Conservation (phyloP, 2,797 vertebrate genomes). For the Buceros bicornis region DNA sequence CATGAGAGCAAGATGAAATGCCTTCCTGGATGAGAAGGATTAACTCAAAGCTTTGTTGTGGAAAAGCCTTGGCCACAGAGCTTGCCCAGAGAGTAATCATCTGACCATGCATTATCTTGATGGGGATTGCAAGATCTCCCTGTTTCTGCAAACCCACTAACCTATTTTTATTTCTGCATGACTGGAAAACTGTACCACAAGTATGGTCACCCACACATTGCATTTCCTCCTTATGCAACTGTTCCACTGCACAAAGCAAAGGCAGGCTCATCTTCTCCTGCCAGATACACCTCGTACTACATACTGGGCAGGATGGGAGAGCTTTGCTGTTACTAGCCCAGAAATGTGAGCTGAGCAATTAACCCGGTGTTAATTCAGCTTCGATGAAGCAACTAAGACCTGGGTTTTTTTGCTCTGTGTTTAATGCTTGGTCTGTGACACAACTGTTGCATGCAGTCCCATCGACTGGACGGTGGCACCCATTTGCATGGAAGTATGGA, state of each 20-base stretch:
- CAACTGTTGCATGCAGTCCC: too few species aligned
- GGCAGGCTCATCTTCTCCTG: not conserved
- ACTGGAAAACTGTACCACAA: not conserved
- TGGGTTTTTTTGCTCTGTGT: not conserved
- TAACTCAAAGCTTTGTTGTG: not conserved
- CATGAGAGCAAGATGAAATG: not conserved
- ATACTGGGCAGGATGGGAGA: too few species aligned
- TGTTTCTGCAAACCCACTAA: not conserved
- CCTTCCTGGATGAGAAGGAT: not conserved
- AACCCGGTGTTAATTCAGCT: not conserved
- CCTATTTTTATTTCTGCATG: not conserved
- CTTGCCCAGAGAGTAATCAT: not conserved
- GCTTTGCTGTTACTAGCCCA: not conserved
- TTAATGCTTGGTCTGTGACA: not conserved
- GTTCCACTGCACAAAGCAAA: not conserved
- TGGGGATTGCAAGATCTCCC: not conserved
- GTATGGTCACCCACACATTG: fast-evolving
- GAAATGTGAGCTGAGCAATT: not conserved
- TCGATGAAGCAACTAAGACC: not conserved
- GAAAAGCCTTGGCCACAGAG: not conserved
- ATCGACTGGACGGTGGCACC: not conserved
- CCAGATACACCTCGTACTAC: not conserved
- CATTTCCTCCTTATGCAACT: not conserved
- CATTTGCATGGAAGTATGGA: not conserved
- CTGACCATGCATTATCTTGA: fast-evolving